These are phyloP conservation scores for Catostylus mosaicus DNA, from an alignment of 30 jellyfish, hydroid and myxozoan genomes.

Conservation along the genomic window DNA sequence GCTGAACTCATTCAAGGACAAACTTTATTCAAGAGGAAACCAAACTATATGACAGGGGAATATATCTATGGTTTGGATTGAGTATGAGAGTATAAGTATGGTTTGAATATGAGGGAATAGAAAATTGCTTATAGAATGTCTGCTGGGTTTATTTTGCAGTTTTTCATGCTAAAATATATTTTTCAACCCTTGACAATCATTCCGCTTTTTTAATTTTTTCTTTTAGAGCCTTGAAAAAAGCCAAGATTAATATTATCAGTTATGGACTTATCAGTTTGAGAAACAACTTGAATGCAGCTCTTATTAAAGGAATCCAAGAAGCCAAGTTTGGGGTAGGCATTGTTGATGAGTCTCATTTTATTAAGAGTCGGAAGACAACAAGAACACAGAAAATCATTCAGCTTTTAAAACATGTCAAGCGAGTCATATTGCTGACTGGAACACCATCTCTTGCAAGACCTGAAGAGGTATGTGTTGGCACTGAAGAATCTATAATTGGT, in stretches of 20 bases:
- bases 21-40: too few species aligned
- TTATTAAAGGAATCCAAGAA: constrained; percentile 20
- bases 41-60: too few species aligned
- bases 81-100: too few species aligned
- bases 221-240: constrained; percentile 47
- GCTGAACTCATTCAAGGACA: too few species aligned
- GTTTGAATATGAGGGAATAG: too few species aligned
- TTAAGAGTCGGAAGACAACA: constrained; percentile 60
- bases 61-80: too few species aligned
- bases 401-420: constrained; percentile 40
- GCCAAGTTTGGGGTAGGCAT: constrained; percentile 82
- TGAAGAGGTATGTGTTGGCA: constrained; percentile 59
- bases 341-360: constrained; percentile 85
- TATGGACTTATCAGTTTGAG: constrained; percentile 77
- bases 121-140: too few species aligned
- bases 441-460: constrained; percentile 97
- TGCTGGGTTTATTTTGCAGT: too few species aligned
- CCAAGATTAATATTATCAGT: constrained; percentile 70
- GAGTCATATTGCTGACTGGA: constrained; percentile 76
- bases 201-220: neutral
- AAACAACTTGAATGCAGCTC: constrained; percentile 6
- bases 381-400: constrained; percentile 57
- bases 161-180: too few species aligned
- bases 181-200: too few species aligned
- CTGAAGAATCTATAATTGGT: neutral